Evolutionary conservation across 2,888 invertebrate species (phyloP).

Genomic region (Bembecia ichneumoniformis): DNA sequence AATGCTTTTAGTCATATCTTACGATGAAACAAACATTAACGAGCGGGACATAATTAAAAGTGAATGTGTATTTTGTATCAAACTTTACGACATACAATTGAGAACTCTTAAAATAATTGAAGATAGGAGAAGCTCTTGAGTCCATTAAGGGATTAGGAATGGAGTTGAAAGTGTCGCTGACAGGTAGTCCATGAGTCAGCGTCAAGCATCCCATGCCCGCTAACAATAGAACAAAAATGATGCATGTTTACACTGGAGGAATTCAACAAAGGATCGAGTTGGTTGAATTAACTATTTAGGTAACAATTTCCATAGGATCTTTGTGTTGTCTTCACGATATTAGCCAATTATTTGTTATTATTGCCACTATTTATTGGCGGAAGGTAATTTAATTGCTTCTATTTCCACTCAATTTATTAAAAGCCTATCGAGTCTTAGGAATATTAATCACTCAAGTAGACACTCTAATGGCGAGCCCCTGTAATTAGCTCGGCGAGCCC

Average conservation of each 20-base stretch:
- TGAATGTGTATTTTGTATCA: not conserved
- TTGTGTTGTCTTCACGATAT: too few species aligned
- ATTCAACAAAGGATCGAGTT: not conserved
- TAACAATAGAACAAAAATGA: slow-evolving; percentile 1
- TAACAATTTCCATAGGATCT: too few species aligned
- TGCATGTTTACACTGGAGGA: not conserved
- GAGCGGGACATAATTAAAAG: not conserved
- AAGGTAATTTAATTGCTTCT: too few species aligned
- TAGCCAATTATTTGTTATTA: too few species aligned
- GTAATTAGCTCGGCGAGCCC: slow-evolving; percentile 41
- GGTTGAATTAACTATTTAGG: too few species aligned
- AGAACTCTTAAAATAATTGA: slow-evolving; percentile 35
- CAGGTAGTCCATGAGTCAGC: slow-evolving; percentile 60
- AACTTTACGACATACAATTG: slow-evolving; percentile 2
- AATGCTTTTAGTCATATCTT: slow-evolving; percentile 26
- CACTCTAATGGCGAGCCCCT: slow-evolving; percentile 37
- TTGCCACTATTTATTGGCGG: too few species aligned
- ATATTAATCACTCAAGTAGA: slow-evolving; percentile 15
- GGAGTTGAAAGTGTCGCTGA: slow-evolving; percentile 47
- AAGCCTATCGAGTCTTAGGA: not conserved
- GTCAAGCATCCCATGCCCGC: slow-evolving; percentile 3
- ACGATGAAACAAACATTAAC: slow-evolving; percentile 3
- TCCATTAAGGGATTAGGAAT: slow-evolving; percentile 58
- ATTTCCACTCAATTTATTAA: not conserved
- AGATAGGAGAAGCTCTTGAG: slow-evolving; percentile 40